Evolutionary conservation across 2,113 vertebrate species (phyloP), one percentile per base, ranked within the genome.

Genomic region (Cyphomyrus plagiostoma): DNA sequence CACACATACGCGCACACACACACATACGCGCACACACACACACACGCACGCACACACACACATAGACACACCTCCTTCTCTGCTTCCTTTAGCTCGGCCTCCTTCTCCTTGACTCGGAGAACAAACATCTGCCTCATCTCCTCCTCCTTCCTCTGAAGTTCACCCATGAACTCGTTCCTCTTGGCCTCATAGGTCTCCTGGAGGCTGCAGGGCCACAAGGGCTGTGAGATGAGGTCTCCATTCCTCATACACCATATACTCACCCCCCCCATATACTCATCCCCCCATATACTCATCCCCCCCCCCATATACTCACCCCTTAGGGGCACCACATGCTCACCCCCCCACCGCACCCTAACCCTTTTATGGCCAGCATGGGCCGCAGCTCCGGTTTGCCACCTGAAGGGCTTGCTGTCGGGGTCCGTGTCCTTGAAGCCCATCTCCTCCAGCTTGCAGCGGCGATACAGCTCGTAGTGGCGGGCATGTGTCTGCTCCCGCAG

Each of bases 71-170:
- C 98, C 97, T 99, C 98, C 95, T 99, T 99, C 93, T 99, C 98
- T 50, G 98, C 98, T 90, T 99, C 98, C 92, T 99, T 99, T 66
- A 99, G 96, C 92, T 99, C 98, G 0, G 96, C 97, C 94, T 99
- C 98, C 88, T 99, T 99, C 93, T 99, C 98, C 92, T 99, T 99
- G 87, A 99, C 98, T 94, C 98, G 97, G 93, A 98, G 98, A 90
- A 99, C 98, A 86, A 99, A 99, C 98, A 99, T 99, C 93, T 99
- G 98, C 91, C 98, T 97, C 98, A 99, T 99, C 93, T 99, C 98
- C 91, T 99, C 98, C 94, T 99, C 98, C 91, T 99, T 99, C 92
- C 98, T 99, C 95, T 99, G 98, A 77, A 99, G 95, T 91, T 99
- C 98, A 1, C 98, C 98, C 93, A 99, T 96, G 94, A 99, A 99